phyloP scores from a whole-genome alignment of 2,113 vertebrate genomes.

The Percopsis transmontana region DNA sequence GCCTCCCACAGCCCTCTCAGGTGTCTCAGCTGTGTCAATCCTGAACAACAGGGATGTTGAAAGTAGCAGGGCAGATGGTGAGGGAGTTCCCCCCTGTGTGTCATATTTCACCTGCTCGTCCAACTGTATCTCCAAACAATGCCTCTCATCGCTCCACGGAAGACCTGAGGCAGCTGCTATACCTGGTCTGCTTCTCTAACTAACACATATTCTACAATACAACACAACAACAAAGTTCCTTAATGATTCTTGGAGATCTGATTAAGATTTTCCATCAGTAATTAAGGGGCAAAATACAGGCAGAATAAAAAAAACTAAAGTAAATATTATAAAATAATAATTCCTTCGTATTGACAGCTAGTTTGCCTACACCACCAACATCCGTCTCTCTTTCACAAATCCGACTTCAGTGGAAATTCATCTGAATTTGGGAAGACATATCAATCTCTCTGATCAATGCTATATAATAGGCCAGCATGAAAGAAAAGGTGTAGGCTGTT shows the following conservation, averaged over 20 bases:
- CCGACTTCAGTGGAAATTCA: too few species aligned
- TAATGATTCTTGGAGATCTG: too few species aligned
- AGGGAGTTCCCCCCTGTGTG: conserved; percentile 41
- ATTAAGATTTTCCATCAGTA: too few species aligned
- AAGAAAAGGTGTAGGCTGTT: conserved; percentile 6
- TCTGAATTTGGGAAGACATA: too few species aligned
- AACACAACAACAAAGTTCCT: background rate
- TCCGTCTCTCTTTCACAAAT: too few species aligned
- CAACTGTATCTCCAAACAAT: conserved; percentile 48
- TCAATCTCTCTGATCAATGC: conserved; percentile 2
- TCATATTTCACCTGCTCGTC: conserved; percentile 58
- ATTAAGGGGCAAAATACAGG: too few species aligned
- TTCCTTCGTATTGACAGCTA: too few species aligned
- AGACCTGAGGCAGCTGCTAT: conserved; percentile 10
- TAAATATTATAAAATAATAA: too few species aligned
- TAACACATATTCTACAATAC: too few species aligned
- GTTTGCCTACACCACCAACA: too few species aligned
- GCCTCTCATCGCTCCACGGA: conserved; percentile 7
- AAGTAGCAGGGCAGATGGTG: conserved; percentile 41
- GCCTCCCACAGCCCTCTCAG: conserved; percentile 46
- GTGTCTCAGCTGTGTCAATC: conserved; percentile 59
- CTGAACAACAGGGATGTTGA: conserved; percentile 64
- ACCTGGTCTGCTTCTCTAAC: too few species aligned
- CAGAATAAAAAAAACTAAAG: too few species aligned
- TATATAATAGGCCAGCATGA: background rate